Base-by-base conservation (phyloP, 2,113 vertebrate species). In the Callithrix jacchus region DNA sequence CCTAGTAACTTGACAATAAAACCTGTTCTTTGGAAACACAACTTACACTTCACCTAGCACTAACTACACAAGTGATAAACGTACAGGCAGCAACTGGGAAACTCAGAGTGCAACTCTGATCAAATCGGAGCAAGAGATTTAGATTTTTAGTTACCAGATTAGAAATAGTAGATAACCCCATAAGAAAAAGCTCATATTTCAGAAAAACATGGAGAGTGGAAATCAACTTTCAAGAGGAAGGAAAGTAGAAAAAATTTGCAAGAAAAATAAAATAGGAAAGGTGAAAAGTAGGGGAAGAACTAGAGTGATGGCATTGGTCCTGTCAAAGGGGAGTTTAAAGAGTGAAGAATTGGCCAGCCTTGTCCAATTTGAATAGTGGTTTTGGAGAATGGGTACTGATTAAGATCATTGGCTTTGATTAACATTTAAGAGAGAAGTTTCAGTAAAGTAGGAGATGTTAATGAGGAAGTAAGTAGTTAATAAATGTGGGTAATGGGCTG, bases 1-100 rank as follows among this genome's bases (percentile, higher is more conserved):
- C 18, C 71, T 66, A 56, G 49, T 74, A 66, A 97, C 32, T 92
- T 95, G 95, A 91, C 18, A 85, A 5, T 81, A 58, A 77, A 93
- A 27, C 89, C 91, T 13, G 66, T 8, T 88, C 77, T 73, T 1
- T 64, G 37, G n/a, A 96, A 93, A 87, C 35, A 90, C 21, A 68
- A 82, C 61, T 81, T 56, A 11, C n/a, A 80, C 8, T 45, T 93
- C 70, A 85, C 49, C 35, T 88, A 37, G 35, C 25, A 87, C 32
- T 42, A 79, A 82, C 64, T 77, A 68, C 47, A 84, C 47, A 93
- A 68, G 40, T 87, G 94, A 71, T 45, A 54, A 89, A 91, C 20
- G 77, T 37, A 30, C 9, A 42, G 49, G 10, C 92, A 89, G 61
- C 4, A 32, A 25, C 13, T 56, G 30, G 49, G 89, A 71, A 32